Base-by-base conservation (phyloP, 2,888 invertebrate genomes). In the Lottia scabra region DNA sequence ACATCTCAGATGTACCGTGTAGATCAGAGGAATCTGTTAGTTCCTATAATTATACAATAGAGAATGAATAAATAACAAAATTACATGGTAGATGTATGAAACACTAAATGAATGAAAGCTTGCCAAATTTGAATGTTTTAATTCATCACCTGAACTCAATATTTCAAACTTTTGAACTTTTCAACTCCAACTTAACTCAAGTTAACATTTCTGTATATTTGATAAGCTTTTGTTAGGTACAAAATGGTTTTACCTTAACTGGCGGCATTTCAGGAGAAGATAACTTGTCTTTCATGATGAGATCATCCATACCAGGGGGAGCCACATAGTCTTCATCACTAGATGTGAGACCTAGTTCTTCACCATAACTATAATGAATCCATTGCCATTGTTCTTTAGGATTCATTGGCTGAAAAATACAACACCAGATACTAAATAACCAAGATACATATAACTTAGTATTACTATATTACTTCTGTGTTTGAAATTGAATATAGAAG, bases 321-420 rank as follows among this genome's bases (percentile, higher is more conserved):
- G 86, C 78, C n/a, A 89, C 84, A 77, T 90, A 89, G 74, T 90
- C 90, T 65, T 97, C 97, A 91, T 98, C 89, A 75, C 85, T 85
- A 13, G 88, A 86, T 6, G 96, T 96, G 87, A 98, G 92, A 64
- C 97, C 97, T 81, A 98, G 91, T 91, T 98, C 97, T 86, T 95
- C 95, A 68, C 98, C 98, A 91, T 98, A 98, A 87, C 95, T 95
- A 84, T 94, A 93, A 91, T 97, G 97, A 77, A 98, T 95, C 93
- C 94, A 94, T 90, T 94, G 93, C 96, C 96, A 96, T 90, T 96
- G 93, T 90, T 96, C 95, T 87, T 94, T 94, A 75, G 93, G 93
- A 82, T 92, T 92, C 93, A 95, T 93, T 66, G 93, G 94, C 92
- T 93, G 85, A 38, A 38, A 30, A 38, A 38, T 38, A 38, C 3